Evolutionary conservation across 1,140 invertebrate species (phyloP).

Genomic region (Myzus persicae): DNA sequence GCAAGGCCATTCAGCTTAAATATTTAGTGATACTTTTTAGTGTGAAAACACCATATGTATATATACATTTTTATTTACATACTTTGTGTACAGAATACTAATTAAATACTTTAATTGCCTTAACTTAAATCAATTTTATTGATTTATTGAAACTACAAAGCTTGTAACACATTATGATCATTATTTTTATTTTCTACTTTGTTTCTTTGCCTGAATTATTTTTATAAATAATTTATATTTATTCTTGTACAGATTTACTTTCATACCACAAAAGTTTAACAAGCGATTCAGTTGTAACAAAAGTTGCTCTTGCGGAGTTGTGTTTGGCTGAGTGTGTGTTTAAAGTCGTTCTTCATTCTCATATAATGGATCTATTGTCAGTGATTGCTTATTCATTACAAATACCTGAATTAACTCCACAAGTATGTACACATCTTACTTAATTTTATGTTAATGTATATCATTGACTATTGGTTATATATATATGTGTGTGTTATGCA

Average conservation of each 20-base stretch:
- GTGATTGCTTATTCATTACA: slow-evolving; percentile 47
- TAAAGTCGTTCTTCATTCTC: background rate
- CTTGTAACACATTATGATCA: too few relatives aligned
- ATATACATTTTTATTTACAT: too few relatives aligned
- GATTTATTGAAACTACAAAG: too few relatives aligned
- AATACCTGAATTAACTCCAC: slow-evolving; percentile 17
- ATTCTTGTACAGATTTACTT: slow-evolving; percentile 38
- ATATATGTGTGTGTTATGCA: background rate
- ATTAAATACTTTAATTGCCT: too few relatives aligned
- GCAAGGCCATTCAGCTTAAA: too few relatives aligned
- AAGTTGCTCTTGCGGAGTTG: background rate
- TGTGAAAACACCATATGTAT: too few relatives aligned
- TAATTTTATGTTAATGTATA: background rate
- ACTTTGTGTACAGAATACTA: too few relatives aligned
- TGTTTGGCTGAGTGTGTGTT: slow-evolving; percentile 39
- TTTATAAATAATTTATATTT: background rate
- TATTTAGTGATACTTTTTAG: background rate
- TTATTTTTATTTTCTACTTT: background rate
- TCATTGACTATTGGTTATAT: background rate
- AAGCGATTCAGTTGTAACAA: background rate
- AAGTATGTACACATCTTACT: background rate
- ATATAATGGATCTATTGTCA: slow-evolving; percentile 5
- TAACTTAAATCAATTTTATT: too few relatives aligned
- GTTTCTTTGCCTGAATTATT: background rate
- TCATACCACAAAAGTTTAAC: slow-evolving; percentile 33